These are phyloP conservation scores for Byasa hedistus DNA, from an alignment of 2,888 invertebrate species.

Conservation along the genomic window DNA sequence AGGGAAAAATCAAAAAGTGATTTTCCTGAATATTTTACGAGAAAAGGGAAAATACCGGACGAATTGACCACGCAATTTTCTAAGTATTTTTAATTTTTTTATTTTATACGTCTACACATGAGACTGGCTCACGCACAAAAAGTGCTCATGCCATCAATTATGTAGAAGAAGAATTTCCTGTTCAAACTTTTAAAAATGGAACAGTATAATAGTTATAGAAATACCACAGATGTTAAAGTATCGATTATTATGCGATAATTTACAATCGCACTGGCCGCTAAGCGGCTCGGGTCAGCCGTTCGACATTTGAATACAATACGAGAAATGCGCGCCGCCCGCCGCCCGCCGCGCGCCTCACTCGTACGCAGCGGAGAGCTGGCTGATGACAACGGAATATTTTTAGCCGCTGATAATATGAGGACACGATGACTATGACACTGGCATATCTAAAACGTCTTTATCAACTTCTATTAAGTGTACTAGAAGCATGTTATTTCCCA, in stretches of 20 bases:
- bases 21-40: no score
- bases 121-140: no score
- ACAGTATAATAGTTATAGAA: not conserved
- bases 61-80: no score
- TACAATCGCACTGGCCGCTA: slow-evolving; percentile 21
- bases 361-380: slow-evolving; percentile 21
- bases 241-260: slow-evolving; percentile 28
- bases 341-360: slow-evolving; percentile 25
- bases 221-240: slow-evolving; percentile 15
- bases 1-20: no score
- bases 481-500: not conserved
- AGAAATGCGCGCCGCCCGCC: slow-evolving; percentile 35
- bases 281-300: slow-evolving; percentile 43
- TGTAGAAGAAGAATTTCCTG: not conserved
- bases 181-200: not conserved
- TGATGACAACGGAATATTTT: slow-evolving; percentile 25
- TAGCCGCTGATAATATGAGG: slow-evolving; percentile 22
- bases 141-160: no score
- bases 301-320: slow-evolving; percentile 58
- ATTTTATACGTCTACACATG: no score
- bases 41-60: no score
- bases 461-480: not conserved
- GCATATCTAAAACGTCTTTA: slow-evolving; percentile 9
- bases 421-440: slow-evolving; percentile 4
- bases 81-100: no score